These are phyloP conservation scores for Catharus ustulatus DNA, from an alignment of 2,797 vertebrate species.

Conservation along the genomic window DNA sequence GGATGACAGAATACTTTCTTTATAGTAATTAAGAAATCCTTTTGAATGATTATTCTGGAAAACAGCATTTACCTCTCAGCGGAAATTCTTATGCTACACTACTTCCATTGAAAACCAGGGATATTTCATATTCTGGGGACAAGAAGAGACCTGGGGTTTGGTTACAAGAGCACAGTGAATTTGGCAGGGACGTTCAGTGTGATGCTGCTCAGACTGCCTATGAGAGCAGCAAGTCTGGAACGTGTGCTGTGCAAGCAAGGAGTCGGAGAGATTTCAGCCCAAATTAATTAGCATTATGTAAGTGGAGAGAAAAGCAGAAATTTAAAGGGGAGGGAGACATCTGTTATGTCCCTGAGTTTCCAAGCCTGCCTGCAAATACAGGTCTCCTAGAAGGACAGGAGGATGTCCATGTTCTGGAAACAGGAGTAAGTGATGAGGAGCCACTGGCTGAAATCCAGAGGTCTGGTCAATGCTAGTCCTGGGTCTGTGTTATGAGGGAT, in stretches of 20 bases:
- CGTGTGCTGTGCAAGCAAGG: conserved; percentile 19
- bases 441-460: conserved; percentile 29
- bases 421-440: conserved; percentile 22
- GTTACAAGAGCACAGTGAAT: background rate
- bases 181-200: background rate
- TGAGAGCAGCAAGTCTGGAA: conserved; percentile 47
- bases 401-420: background rate
- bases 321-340: conserved; percentile 48
- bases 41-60: background rate
- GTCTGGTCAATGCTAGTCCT: conserved; percentile 14
- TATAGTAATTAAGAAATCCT: background rate
- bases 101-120: background rate
- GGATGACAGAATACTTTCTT: background rate
- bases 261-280: conserved; percentile 16
- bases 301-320: conserved; percentile 35
- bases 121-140: background rate
- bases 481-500: background rate
- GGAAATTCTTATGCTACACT: background rate
- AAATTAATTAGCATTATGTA: conserved; percentile 66
- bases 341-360: conserved; percentile 32
- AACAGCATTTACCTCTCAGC: background rate
- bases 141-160: background rate
- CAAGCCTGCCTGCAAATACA: conserved; percentile 29
- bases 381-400: conserved; percentile 17
- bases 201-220: conserved; percentile 28